Evolutionary conservation across 2,888 invertebrate species (phyloP), one percentile per base, ranked within the genome.

Genomic region (Mimachlamys varia): DNA sequence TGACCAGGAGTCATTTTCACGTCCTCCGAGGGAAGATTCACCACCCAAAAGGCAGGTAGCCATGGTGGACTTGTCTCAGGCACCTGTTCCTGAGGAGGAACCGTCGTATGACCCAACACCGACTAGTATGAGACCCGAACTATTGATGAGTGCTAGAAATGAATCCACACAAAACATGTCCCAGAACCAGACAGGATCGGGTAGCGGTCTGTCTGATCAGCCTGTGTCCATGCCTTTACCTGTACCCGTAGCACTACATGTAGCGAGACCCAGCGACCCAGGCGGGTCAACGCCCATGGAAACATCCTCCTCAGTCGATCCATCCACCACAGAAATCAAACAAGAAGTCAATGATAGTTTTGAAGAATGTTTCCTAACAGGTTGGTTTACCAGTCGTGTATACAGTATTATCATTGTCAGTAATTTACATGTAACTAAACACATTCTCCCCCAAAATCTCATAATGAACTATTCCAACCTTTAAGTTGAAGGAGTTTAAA

Each of bases 191-290:
- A 22, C 44, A n/a, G 22, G 19, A 49, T 27, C 49, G 2, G n/a
- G 38, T 27, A 38, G 58, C 62, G 76, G 58, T 89, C 38, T 90
- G 38, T 62, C 27, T n/a, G 88, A 88, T 10, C 90, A 58, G 27
- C 44, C 38, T 27, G 22, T 62, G 19, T 22, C 19, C 19, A 44
- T 87, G 33, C 58, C 44, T 27, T n/a, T 38, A 3, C 89, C 91
- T 1, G 89, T 91, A 53, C 91, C 91, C 4, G 88, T 91, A 76
- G 91, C 91, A n/a, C 88, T 91, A 38, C 91, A 91, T 91, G 89
- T 89, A 53, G 76, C 76, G 2, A 27, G 76, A 13, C 89, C 76
- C 38, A 89, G 62, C 55, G 91, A 91, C 55, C 87, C 87, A 7
- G 50, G 87, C 0, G 50, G 87, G 76, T 76, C 76, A 33, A 76